These are phyloP conservation scores for Megaptera novaeangliae DNA, from an alignment of 2,113 vertebrate species.

Conservation along the genomic window DNA sequence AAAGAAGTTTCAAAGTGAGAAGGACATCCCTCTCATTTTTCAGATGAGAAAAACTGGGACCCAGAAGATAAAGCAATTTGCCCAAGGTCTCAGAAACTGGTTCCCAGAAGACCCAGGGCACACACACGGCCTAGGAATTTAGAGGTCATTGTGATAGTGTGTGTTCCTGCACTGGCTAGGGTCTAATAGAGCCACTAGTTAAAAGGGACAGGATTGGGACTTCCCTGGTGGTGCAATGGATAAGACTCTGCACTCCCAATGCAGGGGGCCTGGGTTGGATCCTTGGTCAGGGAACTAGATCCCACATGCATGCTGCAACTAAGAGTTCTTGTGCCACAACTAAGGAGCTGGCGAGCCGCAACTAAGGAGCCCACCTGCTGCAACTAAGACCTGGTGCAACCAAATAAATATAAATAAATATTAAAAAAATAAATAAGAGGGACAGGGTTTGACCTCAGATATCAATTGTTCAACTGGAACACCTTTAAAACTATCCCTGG, in stretches of 20 bases:
- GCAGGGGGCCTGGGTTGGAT: too few relatives aligned
- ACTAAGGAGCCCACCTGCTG: too few relatives aligned
- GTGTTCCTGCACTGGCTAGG: not conserved
- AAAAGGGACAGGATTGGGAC: not conserved
- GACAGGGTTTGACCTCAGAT: not conserved
- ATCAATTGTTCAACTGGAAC: not conserved
- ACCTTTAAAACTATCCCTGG: not conserved
- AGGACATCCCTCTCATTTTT: not conserved
- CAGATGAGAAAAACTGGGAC: not conserved
- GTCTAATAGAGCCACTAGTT: not conserved
- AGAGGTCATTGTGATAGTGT: not conserved
- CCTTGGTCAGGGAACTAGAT: too few relatives aligned
- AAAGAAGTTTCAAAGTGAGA: not conserved
- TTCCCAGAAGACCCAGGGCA: not conserved
- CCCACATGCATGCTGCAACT: too few relatives aligned
- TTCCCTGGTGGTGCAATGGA: too few relatives aligned
- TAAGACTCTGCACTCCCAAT: too few relatives aligned
- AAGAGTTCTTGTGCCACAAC: too few relatives aligned
- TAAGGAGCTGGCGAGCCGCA: too few relatives aligned
- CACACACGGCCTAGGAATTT: fast-evolving
- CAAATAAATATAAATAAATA: too few relatives aligned
- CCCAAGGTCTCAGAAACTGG: not conserved
- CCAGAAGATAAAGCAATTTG: not conserved
- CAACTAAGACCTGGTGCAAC: too few relatives aligned
- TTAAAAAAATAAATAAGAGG: not conserved